Evolutionary conservation across 2,113 vertebrate species (phyloP).

Genomic region (Gnathonemus longibarbis): DNA sequence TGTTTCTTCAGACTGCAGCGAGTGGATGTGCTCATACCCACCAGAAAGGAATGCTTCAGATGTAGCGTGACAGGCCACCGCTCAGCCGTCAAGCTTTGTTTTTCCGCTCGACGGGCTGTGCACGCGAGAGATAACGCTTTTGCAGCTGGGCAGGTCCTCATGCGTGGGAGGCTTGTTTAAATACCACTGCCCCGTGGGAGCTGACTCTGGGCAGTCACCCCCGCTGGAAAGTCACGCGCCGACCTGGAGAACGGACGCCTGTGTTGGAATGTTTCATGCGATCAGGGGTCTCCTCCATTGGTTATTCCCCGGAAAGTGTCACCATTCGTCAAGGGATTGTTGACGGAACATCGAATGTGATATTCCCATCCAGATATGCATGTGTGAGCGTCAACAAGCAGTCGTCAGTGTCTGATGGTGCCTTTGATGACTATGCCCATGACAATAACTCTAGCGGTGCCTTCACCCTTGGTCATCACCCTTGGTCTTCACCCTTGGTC

Average conservation of each 20-base stretch:
- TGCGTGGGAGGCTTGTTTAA: slow-evolving; percentile 15
- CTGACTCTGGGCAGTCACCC: background rate
- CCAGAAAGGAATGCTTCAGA: background rate
- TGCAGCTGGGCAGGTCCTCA: background rate
- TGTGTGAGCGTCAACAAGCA: background rate
- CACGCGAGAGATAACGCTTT: background rate
- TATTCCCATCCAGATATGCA: background rate
- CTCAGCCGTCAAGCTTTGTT: background rate
- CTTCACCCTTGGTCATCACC: background rate
- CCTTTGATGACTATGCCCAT: background rate
- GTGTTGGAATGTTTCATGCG: background rate
- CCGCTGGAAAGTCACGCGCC: background rate
- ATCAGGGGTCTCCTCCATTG: background rate
- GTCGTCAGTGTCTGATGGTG: background rate
- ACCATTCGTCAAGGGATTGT: background rate
- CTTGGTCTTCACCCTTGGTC: background rate
- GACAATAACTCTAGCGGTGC: background rate
- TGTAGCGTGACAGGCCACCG: background rate
- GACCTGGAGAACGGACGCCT: background rate
- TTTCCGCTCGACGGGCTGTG: background rate
- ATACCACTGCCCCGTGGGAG: background rate
- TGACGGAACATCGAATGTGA: background rate
- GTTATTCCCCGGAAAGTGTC: background rate
- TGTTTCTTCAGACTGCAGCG: background rate
- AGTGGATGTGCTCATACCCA: background rate